Evolutionary conservation across 2,113 vertebrate species (phyloP), one percentile per base, ranked within the genome.

Genomic region (Aplodontia rufa): DNA sequence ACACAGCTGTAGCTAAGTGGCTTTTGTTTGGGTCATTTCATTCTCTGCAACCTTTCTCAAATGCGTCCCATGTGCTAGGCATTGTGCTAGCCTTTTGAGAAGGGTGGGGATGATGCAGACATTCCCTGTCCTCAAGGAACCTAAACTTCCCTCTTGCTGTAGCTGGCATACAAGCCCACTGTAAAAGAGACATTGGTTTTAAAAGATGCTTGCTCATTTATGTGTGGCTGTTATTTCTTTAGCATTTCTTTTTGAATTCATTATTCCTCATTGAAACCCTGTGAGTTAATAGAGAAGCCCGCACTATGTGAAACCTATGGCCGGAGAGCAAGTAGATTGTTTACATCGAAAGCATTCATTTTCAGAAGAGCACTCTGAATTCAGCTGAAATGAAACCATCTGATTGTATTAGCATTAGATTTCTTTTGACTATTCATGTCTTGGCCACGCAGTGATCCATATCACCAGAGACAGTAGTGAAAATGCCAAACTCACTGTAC

Each of bases 391-490:
- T 79, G 74, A 96, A 68, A 95, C 45, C 69, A 58, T 58, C 68
- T 97, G 95, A 96, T 87, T 97, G 90, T 76, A 95, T 91, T 94
- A 96, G 94, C 62, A 86, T 93, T 53, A 93, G 24, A 53, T 55
- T 83, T 93, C 83, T 93, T 82, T 87, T 49, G 93, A 96, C 93
- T 93, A 85, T 96, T 95, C 88, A 80, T 0, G 81, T 75, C 45
- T 79, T 89, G 94, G 91, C 85, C 72, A 86, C 86, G 88, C 88
- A 94, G 93, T 94, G 94, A 96, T 82, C 91, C 40, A 0, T 93
- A 24, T 88, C 91, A 64, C 69, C 45, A 19, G 78, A 75, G 94
- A 96, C 86, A 87, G 93, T 79, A 86, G 95, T 72, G 62, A 89
- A 97, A 97, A 90, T 0, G 2, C 86, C 76, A 79, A 79, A 91